Evolutionary conservation across 2,113 vertebrate genomes (phyloP).

Genomic region (Cnemophilus loriae): DNA sequence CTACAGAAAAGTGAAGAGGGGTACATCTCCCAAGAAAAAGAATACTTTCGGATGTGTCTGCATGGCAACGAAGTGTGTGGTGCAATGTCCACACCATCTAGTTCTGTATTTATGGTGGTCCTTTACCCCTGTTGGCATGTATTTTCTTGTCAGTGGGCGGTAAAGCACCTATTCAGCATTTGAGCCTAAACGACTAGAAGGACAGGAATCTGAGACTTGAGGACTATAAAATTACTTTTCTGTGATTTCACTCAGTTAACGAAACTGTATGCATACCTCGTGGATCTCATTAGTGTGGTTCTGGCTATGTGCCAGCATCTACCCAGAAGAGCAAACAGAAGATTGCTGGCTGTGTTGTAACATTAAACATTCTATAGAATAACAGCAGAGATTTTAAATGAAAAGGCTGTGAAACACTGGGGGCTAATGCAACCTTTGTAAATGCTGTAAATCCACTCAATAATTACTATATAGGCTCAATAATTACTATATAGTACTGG

Average conservation of each 20-base stretch:
- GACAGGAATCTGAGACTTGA: neutral
- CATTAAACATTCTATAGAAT: neutral
- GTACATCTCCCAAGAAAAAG: accelerated
- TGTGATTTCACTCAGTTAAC: neutral
- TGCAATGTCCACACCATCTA: neutral
- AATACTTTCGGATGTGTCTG: neutral
- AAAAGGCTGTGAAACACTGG: neutral
- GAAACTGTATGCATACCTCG: neutral
- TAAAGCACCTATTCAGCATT: neutral
- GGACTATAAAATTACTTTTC: neutral
- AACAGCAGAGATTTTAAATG: neutral
- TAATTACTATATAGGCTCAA: neutral
- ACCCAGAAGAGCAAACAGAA: neutral
- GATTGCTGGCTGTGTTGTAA: neutral
- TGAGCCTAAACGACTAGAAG: neutral
- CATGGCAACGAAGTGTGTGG: neutral
- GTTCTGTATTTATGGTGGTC: neutral
- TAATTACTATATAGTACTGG: neutral
- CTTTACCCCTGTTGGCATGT: accelerated
- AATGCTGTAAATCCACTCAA: neutral
- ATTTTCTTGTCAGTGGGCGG: neutral
- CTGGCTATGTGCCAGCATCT: neutral
- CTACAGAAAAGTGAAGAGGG: neutral
- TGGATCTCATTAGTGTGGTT: neutral
- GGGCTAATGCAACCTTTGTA: neutral